phyloP scores from a whole-genome alignment of 1,140 invertebrate genomes.

The Macrosteles quadrilineatus region DNA sequence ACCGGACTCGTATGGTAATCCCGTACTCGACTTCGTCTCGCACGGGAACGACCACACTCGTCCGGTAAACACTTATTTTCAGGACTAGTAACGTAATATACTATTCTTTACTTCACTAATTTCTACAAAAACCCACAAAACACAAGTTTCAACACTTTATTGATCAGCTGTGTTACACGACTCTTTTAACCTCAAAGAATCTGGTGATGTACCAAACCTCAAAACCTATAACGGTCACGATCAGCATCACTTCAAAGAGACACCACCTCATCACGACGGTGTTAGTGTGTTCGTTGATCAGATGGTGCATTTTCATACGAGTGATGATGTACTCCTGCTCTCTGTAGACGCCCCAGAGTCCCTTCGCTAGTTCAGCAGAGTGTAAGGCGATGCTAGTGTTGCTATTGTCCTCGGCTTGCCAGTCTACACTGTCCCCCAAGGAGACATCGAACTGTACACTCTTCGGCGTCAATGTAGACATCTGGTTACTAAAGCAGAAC shows the following conservation, averaged over 20 bases:
- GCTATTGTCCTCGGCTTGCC: conserved; percentile 50
- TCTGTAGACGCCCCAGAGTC: conserved; percentile 91
- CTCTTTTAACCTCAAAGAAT: conserved; percentile 98
- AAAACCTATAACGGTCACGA: conserved; percentile 93
- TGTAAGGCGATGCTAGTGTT: neutral
- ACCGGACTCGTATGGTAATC: too few relatives aligned
- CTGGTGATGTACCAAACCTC: conserved; percentile 98
- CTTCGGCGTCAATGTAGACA: conserved; percentile 99
- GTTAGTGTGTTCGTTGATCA: conserved; percentile 98
- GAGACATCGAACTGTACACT: conserved; percentile 98
- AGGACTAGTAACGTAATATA: too few relatives aligned
- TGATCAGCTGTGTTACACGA: conserved; percentile 78
- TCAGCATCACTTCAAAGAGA: conserved; percentile 93
- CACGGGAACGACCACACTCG: too few relatives aligned
- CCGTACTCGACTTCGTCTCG: too few relatives aligned
- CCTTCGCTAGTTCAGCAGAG: conserved; percentile 50
- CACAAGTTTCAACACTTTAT: too few relatives aligned
- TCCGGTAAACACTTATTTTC: too few relatives aligned
- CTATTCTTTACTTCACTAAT: too few relatives aligned
- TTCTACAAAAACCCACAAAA: too few relatives aligned
- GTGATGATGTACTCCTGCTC: conserved; percentile 99
- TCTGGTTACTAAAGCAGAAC: conserved; percentile 98
- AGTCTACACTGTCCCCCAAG: conserved; percentile 77
- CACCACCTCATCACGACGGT: conserved; percentile 97
- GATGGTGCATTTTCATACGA: conserved; percentile 92